Conservation (phyloP, 2,113 vertebrate genomes). For the Archilochus colubris region DNA sequence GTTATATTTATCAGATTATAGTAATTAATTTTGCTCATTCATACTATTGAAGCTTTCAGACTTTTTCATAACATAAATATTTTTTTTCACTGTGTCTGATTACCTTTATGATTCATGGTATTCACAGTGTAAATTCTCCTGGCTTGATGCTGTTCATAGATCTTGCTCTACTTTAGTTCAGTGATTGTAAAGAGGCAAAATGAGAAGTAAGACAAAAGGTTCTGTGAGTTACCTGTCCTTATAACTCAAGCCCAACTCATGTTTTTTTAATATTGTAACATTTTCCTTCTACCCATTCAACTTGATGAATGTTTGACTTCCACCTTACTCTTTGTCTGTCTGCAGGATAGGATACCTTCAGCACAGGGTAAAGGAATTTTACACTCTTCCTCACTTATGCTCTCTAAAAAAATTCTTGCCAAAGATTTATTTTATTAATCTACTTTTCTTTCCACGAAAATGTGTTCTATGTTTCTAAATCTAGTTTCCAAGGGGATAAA, state of each 20-base stretch:
- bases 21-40: neutral
- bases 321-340: neutral
- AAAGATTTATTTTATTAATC: neutral
- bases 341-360: neutral
- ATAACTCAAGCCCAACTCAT: neutral
- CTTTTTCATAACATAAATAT: neutral
- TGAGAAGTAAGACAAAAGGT: neutral
- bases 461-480: neutral
- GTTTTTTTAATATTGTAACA: neutral
- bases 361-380: neutral
- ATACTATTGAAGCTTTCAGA: neutral
- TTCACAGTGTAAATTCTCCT: neutral
- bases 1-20: neutral
- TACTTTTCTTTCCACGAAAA: neutral
- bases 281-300: neutral
- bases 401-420: neutral
- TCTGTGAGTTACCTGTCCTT: neutral
- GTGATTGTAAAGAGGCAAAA: neutral
- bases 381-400: accelerated
- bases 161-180: neutral
- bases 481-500: neutral
- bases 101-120: neutral
- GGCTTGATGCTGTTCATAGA: neutral
- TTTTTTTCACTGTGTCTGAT: neutral
- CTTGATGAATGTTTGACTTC: neutral